These are phyloP conservation scores for Solenopsis invicta DNA, from an alignment of 1,140 invertebrate genomes.

Conservation along the genomic window DNA sequence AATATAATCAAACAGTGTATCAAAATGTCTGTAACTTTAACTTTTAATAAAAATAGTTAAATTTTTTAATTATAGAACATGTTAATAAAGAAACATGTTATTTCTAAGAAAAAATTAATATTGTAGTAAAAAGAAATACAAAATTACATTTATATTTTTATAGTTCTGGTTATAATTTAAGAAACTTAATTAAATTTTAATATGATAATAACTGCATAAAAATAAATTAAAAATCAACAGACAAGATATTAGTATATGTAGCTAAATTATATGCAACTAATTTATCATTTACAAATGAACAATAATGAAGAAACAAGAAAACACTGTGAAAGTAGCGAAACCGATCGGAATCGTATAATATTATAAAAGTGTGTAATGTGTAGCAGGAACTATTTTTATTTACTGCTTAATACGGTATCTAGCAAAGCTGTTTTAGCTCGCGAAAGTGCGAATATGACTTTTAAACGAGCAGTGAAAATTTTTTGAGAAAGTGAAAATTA, in stretches of 20 bases:
- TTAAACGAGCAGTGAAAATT: slow-evolving; percentile 17
- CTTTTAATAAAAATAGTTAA: slow-evolving; percentile 4
- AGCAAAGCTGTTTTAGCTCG: background rate
- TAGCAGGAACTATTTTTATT: slow-evolving; percentile 9
- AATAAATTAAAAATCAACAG: background rate
- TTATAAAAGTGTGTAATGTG: slow-evolving; percentile 18
- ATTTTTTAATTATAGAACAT: background rate
- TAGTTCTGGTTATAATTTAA: background rate
- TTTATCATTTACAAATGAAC: background rate
- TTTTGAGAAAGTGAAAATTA: slow-evolving; percentile 64
- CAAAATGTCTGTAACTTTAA: background rate
- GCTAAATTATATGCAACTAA: background rate
- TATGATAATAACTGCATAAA: background rate
- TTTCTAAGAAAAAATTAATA: background rate
- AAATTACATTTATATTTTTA: background rate
- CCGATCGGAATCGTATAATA: background rate
- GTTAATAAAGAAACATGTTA: background rate
- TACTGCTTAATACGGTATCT: slow-evolving; percentile 17
- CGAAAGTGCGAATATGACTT: slow-evolving; percentile 4
- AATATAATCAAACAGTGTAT: background rate
- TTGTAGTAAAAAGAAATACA: background rate
- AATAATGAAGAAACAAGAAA: background rate
- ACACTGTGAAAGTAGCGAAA: slow-evolving; percentile 6
- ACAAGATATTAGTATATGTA: too few relatives aligned
- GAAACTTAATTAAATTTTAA: background rate